Evolutionary conservation across 2,888 invertebrate species (phyloP).

Genomic region (Torymus aiolomorphi): DNA sequence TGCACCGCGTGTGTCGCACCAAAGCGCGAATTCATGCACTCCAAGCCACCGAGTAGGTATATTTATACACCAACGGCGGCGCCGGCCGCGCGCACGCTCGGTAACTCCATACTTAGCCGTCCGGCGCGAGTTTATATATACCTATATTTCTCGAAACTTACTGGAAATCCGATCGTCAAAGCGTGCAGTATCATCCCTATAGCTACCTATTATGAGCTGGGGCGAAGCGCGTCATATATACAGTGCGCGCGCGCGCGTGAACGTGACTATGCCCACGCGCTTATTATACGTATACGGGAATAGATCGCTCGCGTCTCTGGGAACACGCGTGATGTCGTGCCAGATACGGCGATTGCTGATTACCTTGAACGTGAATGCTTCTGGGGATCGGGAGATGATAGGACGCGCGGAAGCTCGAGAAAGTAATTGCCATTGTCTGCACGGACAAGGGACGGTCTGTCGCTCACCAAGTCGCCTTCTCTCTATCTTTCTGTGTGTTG

Average conservation of each 20-base stretch:
- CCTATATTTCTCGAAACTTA: neutral
- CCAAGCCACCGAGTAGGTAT: neutral
- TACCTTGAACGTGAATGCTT: conserved; percentile 51
- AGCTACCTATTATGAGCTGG: conserved; percentile 4
- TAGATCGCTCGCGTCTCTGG: conserved; percentile 40
- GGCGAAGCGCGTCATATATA: neutral
- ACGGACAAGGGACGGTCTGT: conserved; percentile 31
- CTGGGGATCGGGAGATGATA: conserved; percentile 40
- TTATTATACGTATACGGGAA: conserved; percentile 22
- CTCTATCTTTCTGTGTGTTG: neutral
- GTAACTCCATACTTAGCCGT: too few species aligned
- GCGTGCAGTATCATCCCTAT: neutral
- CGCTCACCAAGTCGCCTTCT: neutral
- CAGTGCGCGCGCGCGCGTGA: too few species aligned
- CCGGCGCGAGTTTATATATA: too few species aligned
- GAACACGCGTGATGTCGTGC: neutral
- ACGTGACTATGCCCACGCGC: conserved; percentile 41
- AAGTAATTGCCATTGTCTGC: conserved; percentile 54
- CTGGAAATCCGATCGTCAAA: conserved; percentile 43
- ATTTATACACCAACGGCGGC: neutral
- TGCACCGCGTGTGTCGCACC: neutral
- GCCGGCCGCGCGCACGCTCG: neutral
- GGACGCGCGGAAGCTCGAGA: neutral
- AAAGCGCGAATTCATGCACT: neutral
- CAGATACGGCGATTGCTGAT: conserved; percentile 35